These are phyloP conservation scores for Athalia cordata DNA, from an alignment of 2,888 invertebrate species.

Conservation along the genomic window DNA sequence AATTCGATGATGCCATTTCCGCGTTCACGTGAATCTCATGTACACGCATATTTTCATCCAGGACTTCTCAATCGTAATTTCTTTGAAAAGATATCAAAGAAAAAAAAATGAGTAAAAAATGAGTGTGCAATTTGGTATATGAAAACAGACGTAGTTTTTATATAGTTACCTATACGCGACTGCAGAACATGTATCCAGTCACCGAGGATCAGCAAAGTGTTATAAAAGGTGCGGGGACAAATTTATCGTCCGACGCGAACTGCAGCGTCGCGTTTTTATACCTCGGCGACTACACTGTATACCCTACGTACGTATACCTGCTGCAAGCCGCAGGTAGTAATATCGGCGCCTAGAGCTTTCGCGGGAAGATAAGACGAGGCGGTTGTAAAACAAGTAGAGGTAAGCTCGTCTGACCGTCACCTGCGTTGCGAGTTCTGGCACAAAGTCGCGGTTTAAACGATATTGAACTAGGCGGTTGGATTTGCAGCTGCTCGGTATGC, in stretches of 20 bases:
- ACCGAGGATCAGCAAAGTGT: too few relatives aligned
- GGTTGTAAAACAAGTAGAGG: slow-evolving; percentile 9
- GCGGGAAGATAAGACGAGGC: slow-evolving; percentile 1
- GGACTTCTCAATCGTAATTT: too few relatives aligned
- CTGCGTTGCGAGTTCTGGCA: not conserved
- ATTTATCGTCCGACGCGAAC: too few relatives aligned
- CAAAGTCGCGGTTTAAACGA: slow-evolving; percentile 27
- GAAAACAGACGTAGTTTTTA: not conserved
- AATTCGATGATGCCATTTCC: slow-evolving; percentile 57
- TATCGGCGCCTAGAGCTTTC: not conserved
- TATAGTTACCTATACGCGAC: too few relatives aligned
- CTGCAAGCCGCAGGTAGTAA: not conserved
- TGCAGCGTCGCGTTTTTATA: too few relatives aligned
- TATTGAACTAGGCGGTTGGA: slow-evolving; percentile 23
- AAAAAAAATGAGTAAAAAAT: not conserved
- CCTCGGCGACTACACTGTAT: too few relatives aligned
- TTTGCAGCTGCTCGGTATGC: not conserved
- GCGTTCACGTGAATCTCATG: not conserved
- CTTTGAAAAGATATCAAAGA: too few relatives aligned
- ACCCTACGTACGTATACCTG: not conserved
- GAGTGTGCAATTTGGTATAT: not conserved
- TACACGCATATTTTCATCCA: slow-evolving; percentile 29
- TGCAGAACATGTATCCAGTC: too few relatives aligned
- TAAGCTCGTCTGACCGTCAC: not conserved
- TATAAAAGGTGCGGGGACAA: too few relatives aligned